A percentile compares a stretch with the other conserved stretches of the same genome.
phyloP scores from a whole-genome alignment of 2,113 vertebrate genomes.

The Bos javanicus region DNA sequence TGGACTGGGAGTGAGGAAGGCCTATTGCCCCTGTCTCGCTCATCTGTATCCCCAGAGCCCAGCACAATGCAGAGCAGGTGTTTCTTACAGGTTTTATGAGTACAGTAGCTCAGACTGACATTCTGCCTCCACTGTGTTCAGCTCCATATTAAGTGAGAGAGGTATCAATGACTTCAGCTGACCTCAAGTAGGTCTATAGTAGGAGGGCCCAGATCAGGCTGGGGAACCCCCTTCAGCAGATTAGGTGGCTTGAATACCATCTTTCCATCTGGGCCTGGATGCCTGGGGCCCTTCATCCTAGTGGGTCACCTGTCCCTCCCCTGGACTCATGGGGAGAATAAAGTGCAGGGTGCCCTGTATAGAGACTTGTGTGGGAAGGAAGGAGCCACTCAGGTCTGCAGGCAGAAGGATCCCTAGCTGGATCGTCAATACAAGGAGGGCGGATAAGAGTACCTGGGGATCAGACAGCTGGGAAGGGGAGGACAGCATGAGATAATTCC shows the following conservation, averaged over 20 bases:
- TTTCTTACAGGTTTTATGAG: neutral
- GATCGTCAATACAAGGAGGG: neutral
- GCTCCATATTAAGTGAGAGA: neutral
- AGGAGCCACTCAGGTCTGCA: neutral
- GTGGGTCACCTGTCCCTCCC: neutral
- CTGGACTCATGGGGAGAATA: neutral
- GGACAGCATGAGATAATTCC: neutral
- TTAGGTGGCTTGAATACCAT: neutral
- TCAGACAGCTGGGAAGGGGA: neutral
- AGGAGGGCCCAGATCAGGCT: neutral
- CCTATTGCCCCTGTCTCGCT: accelerated
- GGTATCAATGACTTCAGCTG: neutral
- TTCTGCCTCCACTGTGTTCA: neutral
- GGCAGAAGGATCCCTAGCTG: neutral
- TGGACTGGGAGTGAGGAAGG: neutral
- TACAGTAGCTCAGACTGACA: neutral
- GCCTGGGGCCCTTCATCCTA: neutral
- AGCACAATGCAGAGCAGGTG: neutral
- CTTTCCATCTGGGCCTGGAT: neutral
- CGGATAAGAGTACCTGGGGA: neutral
- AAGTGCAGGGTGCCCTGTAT: neutral
- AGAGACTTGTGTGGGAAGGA: neutral
- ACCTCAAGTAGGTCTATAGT: neutral
- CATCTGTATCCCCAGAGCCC: neutral
- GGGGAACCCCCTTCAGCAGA: neutral